Evolutionary conservation across 2,888 invertebrate species (phyloP), one percentile per base, ranked within the genome.

Genomic region (Odontocerum albicorne): DNA sequence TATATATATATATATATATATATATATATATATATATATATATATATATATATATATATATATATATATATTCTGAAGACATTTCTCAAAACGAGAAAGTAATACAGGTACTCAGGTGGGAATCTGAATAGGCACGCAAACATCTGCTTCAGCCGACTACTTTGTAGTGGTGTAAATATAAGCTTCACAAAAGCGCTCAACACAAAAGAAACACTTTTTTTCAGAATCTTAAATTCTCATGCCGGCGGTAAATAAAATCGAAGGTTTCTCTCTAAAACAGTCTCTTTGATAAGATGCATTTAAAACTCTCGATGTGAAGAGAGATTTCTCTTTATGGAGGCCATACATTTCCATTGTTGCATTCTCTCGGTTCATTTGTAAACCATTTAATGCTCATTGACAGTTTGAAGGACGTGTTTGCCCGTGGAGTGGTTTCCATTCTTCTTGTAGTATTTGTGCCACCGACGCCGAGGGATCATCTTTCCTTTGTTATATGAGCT

Each of bases 351-450:
- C 52, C 54, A 49, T 60, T 60, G 57, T 60, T 52, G 44, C 51
- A 54, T 53, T 53, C 54, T 47, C 55, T 55, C 47, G 52, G 45
- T 53, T 61, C 56, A 56, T 61, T 61, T 61, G 60, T 58, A 61
- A 61, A 58, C 60, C 60, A 49, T 61, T 58, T 58, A 61, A 61
- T 59, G 50, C 58, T 58, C 49, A 61, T 61, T 58, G 60, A 58
- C 60, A 55, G 44, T 12, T 52, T 55, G 54, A 49, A 53, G 60
- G 46, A 56, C 55, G 57, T 55, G 60, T 60, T 57, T 57, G 54
- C 45, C 20, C 46, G 36, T 39, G 47, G 27, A 47, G 55, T 32
- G 54, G 51, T 49, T n/a, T n/a, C 52, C 45, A 55, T 55, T 59
- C 51, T 55, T 47, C 31, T n/a, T 47, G n/a, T n/a, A n/a, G n/a